These are phyloP conservation scores for Neogale vison DNA, from an alignment of 2,113 vertebrate species.

Conservation along the genomic window DNA sequence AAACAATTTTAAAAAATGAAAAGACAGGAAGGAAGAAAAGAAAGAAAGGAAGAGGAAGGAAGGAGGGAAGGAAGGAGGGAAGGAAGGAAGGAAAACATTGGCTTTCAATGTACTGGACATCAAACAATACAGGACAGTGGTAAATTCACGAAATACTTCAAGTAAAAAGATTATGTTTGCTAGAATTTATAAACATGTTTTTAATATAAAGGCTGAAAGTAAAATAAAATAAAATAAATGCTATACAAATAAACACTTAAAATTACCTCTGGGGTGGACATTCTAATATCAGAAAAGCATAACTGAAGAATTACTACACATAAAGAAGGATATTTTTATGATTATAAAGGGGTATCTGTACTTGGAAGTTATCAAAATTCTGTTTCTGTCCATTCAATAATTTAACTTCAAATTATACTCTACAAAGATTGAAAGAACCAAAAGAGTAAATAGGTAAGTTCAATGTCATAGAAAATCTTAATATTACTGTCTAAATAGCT, in stretches of 20 bases:
- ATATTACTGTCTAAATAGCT: neutral
- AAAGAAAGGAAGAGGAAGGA: neutral
- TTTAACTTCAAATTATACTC: neutral
- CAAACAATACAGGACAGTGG: neutral
- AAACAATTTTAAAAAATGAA: neutral
- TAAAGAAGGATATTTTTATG: neutral
- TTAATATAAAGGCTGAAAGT: neutral
- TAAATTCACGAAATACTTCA: neutral
- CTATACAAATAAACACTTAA: neutral
- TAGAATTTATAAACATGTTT: neutral
- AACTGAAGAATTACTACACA: neutral
- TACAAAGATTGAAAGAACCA: neutral
- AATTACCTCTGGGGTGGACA: neutral
- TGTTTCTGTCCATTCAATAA: neutral
- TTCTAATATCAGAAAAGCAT: neutral
- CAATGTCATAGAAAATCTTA: neutral
- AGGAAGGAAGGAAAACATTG: neutral
- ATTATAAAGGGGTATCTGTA: neutral
- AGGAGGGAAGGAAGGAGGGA: neutral
- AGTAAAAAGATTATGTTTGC: neutral
- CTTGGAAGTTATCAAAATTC: neutral
- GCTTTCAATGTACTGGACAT: neutral
- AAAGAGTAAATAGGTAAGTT: neutral
- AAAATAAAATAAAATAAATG: neutral
- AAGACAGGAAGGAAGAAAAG: neutral